phyloP scores from a whole-genome alignment of 2,797 vertebrate genomes.

The Sebastes oblongus region DNA sequence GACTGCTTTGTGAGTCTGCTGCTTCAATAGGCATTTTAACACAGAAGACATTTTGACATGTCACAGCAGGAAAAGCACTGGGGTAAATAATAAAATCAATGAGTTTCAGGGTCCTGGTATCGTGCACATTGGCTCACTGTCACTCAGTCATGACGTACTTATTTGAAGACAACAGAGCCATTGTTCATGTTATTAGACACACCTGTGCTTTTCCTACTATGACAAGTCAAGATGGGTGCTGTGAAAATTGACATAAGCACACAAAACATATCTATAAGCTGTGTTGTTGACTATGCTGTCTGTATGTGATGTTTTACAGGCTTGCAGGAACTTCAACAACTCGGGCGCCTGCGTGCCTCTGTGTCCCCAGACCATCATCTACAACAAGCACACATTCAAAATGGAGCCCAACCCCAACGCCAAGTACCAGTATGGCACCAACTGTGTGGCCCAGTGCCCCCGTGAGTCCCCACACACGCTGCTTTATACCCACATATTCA shows the following conservation, averaged over 20 bases:
- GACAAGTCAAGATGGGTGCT: not conserved
- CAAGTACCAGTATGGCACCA: conserved; percentile 95
- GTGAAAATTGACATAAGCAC: not conserved
- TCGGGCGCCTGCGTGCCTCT: conserved; percentile 90
- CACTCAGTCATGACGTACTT: not conserved
- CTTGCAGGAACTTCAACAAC: conserved; percentile 94
- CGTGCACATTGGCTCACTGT: not conserved
- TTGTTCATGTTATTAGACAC: not conserved
- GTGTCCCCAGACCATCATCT: conserved; percentile 91
- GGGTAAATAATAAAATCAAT: not conserved
- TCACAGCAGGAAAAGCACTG: not conserved
- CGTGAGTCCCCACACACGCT: conserved; percentile 80
- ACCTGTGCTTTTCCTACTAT: not conserved
- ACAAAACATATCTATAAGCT: not conserved
- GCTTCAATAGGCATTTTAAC: not conserved
- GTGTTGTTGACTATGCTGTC: not conserved
- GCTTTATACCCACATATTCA: not conserved
- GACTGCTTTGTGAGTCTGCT: conserved; percentile 90
- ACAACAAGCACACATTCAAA: conserved; percentile 93
- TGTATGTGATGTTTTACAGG: conserved; percentile 73
- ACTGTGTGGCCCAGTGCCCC: conserved; percentile 92
- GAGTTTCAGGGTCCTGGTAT: not conserved
- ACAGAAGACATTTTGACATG: not conserved
- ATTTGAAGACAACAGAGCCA: not conserved
- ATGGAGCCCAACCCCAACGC: conserved; percentile 93